Conservation (phyloP, 2,113 vertebrate species). For the Zosterops borbonicus region DNA sequence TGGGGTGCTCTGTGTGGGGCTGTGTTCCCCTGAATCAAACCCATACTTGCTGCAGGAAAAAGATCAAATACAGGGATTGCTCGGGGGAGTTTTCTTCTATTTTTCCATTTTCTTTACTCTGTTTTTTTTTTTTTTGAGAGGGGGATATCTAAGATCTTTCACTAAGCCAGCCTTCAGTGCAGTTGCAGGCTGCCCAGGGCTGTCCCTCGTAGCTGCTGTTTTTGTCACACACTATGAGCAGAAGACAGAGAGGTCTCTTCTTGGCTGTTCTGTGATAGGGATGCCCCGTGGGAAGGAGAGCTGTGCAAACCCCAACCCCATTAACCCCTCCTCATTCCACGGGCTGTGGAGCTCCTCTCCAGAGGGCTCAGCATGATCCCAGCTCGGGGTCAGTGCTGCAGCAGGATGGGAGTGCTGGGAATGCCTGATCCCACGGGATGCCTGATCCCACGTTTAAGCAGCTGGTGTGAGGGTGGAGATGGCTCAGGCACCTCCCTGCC, state of each 20-base stretch:
- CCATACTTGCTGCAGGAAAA: not conserved
- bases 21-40: not conserved
- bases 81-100: accelerated
- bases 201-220: not conserved
- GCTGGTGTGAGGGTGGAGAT: not conserved
- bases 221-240: not conserved
- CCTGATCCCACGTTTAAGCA: not conserved
- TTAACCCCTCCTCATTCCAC: accelerated
- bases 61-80: not conserved
- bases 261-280: not conserved
- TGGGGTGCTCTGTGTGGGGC: not conserved
- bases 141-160: not conserved
- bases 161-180: not conserved
- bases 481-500: not conserved
- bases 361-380: accelerated
- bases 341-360: not conserved
- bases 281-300: not conserved
- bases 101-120: not conserved
- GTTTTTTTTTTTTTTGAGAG: not conserved
- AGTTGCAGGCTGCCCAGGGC: not conserved
- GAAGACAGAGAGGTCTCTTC: not conserved
- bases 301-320: not conserved
- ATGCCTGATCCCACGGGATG: not conserved
- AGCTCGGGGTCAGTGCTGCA: accelerated
- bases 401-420: not conserved